Evolutionary conservation across 2,797 vertebrate species (phyloP).

Genomic region (Saguinus oedipus): DNA sequence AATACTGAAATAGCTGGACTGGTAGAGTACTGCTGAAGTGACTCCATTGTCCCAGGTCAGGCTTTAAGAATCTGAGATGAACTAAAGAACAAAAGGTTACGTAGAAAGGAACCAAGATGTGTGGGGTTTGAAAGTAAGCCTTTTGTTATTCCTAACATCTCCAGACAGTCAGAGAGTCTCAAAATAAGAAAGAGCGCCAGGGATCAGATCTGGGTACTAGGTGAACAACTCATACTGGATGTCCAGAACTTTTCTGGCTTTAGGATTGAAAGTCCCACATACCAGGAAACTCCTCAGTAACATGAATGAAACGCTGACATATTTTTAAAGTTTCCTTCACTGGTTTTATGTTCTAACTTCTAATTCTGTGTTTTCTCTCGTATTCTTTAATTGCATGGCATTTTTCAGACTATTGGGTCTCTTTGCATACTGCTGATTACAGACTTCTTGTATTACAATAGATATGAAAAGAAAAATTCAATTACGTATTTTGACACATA

Average conservation of each 20-base stretch:
- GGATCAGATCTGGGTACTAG: not conserved
- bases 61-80: not conserved
- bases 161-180: not conserved
- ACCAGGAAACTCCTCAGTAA: not conserved
- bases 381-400: not conserved
- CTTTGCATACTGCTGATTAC: not conserved
- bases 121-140: not conserved
- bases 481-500: not conserved
- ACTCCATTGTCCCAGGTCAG: not conserved
- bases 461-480: not conserved
- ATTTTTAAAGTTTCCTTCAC: not conserved
- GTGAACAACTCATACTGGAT: not conserved
- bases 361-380: not conserved
- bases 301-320: not conserved
- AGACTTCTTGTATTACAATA: slow-evolving; percentile 35
- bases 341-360: slow-evolving; percentile 2
- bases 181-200: not conserved
- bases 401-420: slow-evolving; percentile 9
- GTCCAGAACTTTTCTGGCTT: not conserved
- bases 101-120: not conserved
- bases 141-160: not conserved
- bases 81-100: not conserved
- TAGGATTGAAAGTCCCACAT: not conserved
- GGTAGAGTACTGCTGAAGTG: not conserved
- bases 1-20: too few species aligned